These are phyloP conservation scores for Fukomys damarensis DNA, from an alignment of 2,113 vertebrate species.

Conservation along the genomic window DNA sequence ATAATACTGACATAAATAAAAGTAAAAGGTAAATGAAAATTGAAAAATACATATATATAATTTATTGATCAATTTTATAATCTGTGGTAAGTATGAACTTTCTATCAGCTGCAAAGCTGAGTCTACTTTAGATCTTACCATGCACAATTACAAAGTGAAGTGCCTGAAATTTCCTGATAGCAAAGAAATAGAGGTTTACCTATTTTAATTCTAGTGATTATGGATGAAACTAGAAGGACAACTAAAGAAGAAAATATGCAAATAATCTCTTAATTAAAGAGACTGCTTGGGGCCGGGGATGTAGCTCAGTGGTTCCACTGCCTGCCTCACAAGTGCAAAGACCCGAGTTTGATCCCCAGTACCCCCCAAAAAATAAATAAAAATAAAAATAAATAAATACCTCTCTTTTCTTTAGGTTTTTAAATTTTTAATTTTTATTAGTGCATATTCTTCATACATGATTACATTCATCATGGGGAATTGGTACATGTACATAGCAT, in stretches of 20 bases:
- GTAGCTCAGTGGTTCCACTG: no score
- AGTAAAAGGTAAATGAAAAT: slow-evolving; percentile 2
- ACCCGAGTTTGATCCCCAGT: no score
- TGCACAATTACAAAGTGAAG: background rate
- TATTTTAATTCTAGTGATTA: slow-evolving; percentile 37
- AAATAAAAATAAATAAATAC: no score
- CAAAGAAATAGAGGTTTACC: background rate
- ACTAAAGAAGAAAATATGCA: background rate
- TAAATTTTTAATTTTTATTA: background rate
- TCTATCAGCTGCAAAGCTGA: background rate
- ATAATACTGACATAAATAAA: slow-evolving; percentile 13
- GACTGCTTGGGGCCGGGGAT: no score
- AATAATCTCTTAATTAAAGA: background rate
- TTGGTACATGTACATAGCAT: background rate
- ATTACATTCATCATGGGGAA: background rate
- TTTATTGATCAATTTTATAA: background rate
- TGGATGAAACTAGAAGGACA: background rate
- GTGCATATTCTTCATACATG: background rate
- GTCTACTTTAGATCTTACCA: background rate
- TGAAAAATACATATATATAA: background rate
- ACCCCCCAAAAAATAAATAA: no score
- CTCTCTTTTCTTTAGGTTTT: background rate
- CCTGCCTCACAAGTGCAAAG: no score
- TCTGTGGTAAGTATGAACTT: background rate
- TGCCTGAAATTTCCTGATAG: background rate